Percentiles rank a stretch among this genome's conserved stretches.
These are phyloP conservation scores for Podilymbus podiceps DNA, from an alignment of 2,113 vertebrate species.

Conservation along the genomic window DNA sequence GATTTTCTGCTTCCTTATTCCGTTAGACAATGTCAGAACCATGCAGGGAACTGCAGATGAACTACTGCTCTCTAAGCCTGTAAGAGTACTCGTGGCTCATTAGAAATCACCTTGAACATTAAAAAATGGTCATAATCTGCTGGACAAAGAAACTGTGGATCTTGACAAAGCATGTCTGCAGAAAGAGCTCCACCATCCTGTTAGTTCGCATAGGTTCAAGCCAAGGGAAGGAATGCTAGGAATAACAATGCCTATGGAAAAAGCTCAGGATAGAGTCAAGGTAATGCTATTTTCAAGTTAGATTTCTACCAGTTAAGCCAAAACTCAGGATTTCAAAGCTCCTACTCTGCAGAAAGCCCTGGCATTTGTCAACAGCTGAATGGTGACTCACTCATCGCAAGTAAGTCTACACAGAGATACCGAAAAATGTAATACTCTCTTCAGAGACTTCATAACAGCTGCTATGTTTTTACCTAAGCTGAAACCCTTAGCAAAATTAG, in stretches of 20 bases:
- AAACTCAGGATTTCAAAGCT: background rate
- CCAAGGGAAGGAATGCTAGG: background rate
- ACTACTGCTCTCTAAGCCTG: background rate
- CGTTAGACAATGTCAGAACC: background rate
- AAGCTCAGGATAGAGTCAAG: background rate
- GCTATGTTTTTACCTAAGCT: background rate
- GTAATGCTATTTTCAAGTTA: background rate
- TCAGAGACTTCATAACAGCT: background rate
- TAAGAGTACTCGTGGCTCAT: background rate
- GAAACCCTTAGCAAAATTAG: background rate
- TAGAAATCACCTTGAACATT: background rate
- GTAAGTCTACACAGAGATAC: background rate
- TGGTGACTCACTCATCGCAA: background rate
- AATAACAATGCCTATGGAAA: background rate
- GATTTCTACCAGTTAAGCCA: background rate
- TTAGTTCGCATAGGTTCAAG: background rate
- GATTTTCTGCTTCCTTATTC: background rate
- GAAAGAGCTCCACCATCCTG: background rate
- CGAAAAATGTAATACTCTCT: background rate
- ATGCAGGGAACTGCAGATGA: background rate
- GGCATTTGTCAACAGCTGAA: background rate
- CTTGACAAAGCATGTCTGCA: background rate
- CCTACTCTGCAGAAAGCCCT: background rate
- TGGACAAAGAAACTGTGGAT: background rate
- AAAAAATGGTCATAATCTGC: background rate